Conservation (phyloP, 2,888 invertebrate species). For the Heliconius hortense region DNA sequence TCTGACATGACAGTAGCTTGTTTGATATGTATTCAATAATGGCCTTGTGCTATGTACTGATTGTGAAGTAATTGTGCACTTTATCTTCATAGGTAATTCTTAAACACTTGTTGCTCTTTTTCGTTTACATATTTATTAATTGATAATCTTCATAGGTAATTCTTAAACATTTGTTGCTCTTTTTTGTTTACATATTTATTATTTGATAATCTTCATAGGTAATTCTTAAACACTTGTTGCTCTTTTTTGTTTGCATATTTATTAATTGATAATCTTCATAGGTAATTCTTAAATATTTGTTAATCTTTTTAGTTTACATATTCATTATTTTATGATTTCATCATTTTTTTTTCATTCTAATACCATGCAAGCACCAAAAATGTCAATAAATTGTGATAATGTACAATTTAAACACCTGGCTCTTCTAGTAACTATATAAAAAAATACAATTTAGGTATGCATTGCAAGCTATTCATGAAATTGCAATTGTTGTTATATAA, state of each 20-base stretch:
- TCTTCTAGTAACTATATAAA: no score
- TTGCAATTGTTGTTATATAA: no score
- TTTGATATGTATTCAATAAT: slow-evolving; percentile 45
- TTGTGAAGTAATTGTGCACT: slow-evolving; percentile 43
- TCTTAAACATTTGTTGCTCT: not conserved
- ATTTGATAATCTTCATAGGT: not conserved
- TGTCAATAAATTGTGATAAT: no score
- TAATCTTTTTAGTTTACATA: not conserved
- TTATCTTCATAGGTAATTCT: slow-evolving; percentile 33
- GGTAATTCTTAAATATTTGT: no score
- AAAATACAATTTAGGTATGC: no score
- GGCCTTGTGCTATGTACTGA: slow-evolving; percentile 47
- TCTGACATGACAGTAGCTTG: slow-evolving; percentile 70
- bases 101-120: slow-evolving; percentile 27
- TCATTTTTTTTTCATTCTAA: not conserved
- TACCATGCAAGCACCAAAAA: not conserved
- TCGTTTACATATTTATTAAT: slow-evolving; percentile 9
- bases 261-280: no score
- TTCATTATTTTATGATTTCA: not conserved
- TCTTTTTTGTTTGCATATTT: not conserved
- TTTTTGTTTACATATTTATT: not conserved
- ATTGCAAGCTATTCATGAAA: no score
- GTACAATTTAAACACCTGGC: no score
- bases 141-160: not conserved
- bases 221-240: not conserved